Evolutionary conservation across 2,888 invertebrate genomes (phyloP).

Genomic region (Agrotis exclamationis): DNA sequence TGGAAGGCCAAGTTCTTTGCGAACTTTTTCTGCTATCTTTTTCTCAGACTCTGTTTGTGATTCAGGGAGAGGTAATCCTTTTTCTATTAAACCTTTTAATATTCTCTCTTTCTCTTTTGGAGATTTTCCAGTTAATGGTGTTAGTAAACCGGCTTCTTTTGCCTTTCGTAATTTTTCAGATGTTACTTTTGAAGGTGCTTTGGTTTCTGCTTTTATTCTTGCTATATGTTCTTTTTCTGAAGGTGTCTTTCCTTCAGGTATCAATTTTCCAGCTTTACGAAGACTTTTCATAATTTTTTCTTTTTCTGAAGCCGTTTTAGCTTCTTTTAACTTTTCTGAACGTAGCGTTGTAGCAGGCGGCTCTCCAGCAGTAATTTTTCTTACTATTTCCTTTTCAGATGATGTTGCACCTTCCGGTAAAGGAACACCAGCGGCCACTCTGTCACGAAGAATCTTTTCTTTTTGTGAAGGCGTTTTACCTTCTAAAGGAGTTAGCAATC

Average conservation of each 20-base stretch:
- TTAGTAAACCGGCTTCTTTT: constrained; percentile 45
- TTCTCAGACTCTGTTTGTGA: constrained; percentile 60
- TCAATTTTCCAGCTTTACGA: constrained; percentile 60
- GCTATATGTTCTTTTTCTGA: constrained; percentile 62
- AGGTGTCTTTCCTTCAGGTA: constrained; percentile 55
- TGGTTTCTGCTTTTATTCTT: constrained; percentile 52
- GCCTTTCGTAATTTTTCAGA: constrained; percentile 59
- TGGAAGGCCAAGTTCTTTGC: constrained; percentile 66
- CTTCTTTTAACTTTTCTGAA: constrained; percentile 63
- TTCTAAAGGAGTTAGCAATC: constrained; percentile 63
- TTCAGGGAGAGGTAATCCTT: constrained; percentile 56
- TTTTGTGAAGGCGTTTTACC: constrained; percentile 64
- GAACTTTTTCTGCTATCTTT: constrained; percentile 67
- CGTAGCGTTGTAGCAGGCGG: constrained; percentile 19
- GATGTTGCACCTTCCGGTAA: constrained; percentile 64
- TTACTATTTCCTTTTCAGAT: constrained; percentile 64
- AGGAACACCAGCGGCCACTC: constrained; percentile 36
- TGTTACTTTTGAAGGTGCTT: constrained; percentile 31
- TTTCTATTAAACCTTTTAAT: constrained; percentile 52
- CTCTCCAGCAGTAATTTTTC: constrained; percentile 32
- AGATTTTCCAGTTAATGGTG: constrained; percentile 46
- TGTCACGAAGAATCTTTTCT: constrained; percentile 64
- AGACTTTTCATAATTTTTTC: constrained; percentile 66
- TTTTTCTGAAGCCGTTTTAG: constrained; percentile 65
- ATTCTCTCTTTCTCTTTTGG: constrained; percentile 65